Base-by-base conservation (phyloP, 2,113 vertebrate genomes). In the Coreoperca whiteheadi region DNA sequence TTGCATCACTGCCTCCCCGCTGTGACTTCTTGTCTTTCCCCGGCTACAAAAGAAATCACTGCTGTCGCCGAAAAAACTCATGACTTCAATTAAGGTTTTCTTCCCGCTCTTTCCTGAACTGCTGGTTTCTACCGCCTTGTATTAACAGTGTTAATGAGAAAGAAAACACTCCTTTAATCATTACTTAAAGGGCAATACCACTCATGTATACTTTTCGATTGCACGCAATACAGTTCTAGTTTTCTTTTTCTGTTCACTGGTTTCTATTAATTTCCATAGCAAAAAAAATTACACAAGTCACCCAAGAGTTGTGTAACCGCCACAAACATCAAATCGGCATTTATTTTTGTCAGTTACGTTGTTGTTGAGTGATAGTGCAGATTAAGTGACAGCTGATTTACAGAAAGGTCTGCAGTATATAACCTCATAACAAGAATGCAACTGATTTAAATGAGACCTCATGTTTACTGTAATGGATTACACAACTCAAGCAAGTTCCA, bases 21-120 rank as follows among this genome's bases (percentile, higher is more conserved):
- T 75, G 60, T 23, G 9, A 41, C 8, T 54, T 18, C 28, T 46
- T 48, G 74, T 74, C 78, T 59, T 56, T 51, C 28, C 59, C 32
- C 25, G 20, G 37, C 65, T 46, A 54, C 61, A 68, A 69, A 78
- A 48, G 32, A 81, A 69, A 81, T 56, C 73, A 53, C 32, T 23
- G 64, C 37, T 68, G 78, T 61, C 57, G 59, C 54, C 30, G 60
- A 70, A 46, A 53, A 28, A 65, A 46, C 48, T 54, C 61, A 25
- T 51, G 57, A 60, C 50, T 79, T 79, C 30, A 83, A 41, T 73
- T 73, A 74, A 37, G 8, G 0, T 51, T 77, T 30, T 12, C 43
- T 61, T 59, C 16, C 30, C 15, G 11, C 14, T 39, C 48, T 11
- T 64, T 63, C 4, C 50, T 71, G 48, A 34, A 15, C 18, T 0